Evolutionary conservation across 2,888 invertebrate species (phyloP), one percentile per base, ranked within the genome.

Genomic region (Ganaspis brasiliensis): DNA sequence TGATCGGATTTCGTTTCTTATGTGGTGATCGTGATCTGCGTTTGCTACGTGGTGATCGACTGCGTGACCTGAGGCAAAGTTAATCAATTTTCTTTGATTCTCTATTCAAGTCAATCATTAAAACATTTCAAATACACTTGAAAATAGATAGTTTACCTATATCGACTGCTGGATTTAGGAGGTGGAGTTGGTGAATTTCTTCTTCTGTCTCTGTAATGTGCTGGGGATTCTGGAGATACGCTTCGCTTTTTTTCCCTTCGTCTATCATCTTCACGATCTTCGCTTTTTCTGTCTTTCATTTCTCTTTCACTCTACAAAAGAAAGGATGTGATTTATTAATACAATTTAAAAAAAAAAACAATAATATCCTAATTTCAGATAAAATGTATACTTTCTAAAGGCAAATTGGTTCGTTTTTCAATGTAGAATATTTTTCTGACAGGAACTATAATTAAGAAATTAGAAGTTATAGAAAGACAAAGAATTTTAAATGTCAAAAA

Each of bases 11-110:
- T 21, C 91, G 88, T 72, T 90, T 91, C 77, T 90, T 88, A 74
- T 90, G 86, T 0, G 93, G 92, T 2, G 93, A 92, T 75, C 93
- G 89, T 16, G 93, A 92, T 72, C 91, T 87, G 52, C 93, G 91
- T 85, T 92, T 92, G 56, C 85, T 88, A 16, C 92, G 89, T 0
- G 90, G 89, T 12, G 93, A 91, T 83, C 90, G 87, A 73, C 91
- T 91, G 12, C 91, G 89, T 4, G 91, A 91, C 80, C 91, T 91
- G 72, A n/a, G 74, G 57, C 2, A 67, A 61, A 73, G 57, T 67
- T 55, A 45, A 31, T 19, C 26, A 57, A 21, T 21, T 75, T 55
- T 63, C 63, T 61, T 35, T n/a, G n/a, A n/a, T n/a, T n/a, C n/a
- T 31, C 6, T 31, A 31, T 31, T 31, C 31, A 31, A 31, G 6